A percentile compares a stretch with the other conserved stretches of the same genome.
These are phyloP conservation scores for Anguilla megastoma DNA, from an alignment of 2,797 vertebrate species.

Conservation along the genomic window DNA sequence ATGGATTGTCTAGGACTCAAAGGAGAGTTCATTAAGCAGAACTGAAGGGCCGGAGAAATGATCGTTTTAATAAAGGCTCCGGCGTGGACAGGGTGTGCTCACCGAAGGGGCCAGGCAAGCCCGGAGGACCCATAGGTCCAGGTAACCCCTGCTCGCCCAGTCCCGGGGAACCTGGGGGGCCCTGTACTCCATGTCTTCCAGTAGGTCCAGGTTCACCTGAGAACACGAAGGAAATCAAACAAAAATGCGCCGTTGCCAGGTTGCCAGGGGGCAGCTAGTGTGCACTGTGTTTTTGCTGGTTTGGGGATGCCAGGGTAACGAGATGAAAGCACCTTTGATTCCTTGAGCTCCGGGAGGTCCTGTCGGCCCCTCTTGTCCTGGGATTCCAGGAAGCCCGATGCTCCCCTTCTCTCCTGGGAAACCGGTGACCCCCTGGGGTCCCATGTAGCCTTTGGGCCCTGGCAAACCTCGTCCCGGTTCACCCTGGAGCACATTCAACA, in stretches of 20 bases:
- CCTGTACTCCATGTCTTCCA: conserved; percentile 76
- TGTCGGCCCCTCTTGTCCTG: conserved; percentile 79
- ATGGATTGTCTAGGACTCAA: neutral
- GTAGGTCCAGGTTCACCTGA: conserved; percentile 81
- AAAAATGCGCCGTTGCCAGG: neutral
- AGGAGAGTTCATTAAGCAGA: neutral
- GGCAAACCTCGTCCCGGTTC: conserved; percentile 90
- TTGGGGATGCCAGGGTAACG: neutral
- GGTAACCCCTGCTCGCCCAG: conserved; percentile 77
- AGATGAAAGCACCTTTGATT: conserved; percentile 76
- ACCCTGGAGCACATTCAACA: conserved; percentile 73
- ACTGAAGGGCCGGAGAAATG: neutral
- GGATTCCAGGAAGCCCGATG: conserved; percentile 79
- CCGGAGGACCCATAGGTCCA: conserved; percentile 79
- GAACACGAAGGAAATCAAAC: neutral
- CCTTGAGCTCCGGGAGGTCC: conserved; percentile 85
- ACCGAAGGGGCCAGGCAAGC: conserved; percentile 83
- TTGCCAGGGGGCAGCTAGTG: neutral
- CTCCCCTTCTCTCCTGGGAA: conserved; percentile 83
- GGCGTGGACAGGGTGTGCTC: conserved; percentile 38
- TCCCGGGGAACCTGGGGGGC: conserved; percentile 79
- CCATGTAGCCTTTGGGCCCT: conserved; percentile 85
- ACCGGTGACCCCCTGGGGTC: conserved; percentile 75
- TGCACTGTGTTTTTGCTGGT: neutral
- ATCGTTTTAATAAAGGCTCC: neutral